Evolutionary conservation across 2,888 invertebrate species (phyloP).

Genomic region (Helleia helle): DNA sequence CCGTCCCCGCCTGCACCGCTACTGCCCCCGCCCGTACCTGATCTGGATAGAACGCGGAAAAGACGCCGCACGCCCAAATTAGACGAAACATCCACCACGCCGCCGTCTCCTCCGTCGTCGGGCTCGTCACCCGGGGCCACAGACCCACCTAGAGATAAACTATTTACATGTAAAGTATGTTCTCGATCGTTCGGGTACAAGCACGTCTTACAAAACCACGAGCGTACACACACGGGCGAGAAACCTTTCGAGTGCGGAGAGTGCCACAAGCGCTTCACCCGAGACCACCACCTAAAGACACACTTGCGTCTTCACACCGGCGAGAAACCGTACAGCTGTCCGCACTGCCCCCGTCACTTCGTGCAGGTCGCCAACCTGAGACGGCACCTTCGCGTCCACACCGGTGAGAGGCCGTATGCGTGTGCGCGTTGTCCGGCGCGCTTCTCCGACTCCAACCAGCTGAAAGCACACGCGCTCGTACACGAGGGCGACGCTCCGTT

Average conservation of each 20-base stretch:
- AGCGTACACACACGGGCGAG: slow-evolving; percentile 95
- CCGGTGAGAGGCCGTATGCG: slow-evolving; percentile 91
- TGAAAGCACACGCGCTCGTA: slow-evolving; percentile 90
- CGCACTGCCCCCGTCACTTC: slow-evolving; percentile 92
- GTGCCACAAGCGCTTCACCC: slow-evolving; percentile 93
- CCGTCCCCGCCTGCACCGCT: slow-evolving; percentile 74
- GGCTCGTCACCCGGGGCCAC: slow-evolving; percentile 66
- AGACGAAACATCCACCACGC: slow-evolving; percentile 45
- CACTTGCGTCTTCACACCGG: slow-evolving; percentile 95
- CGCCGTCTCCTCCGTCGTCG: slow-evolving; percentile 58
- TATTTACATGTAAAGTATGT: slow-evolving; percentile 91
- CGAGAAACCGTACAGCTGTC: slow-evolving; percentile 93
- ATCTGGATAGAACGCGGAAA: slow-evolving; percentile 56
- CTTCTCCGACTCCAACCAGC: slow-evolving; percentile 93
- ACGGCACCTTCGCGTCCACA: slow-evolving; percentile 91
- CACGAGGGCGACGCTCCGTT: slow-evolving; percentile 94
- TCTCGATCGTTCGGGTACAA: slow-evolving; percentile 94
- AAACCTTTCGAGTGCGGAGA: slow-evolving; percentile 95
- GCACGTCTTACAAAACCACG: slow-evolving; percentile 95
- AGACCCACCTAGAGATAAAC: slow-evolving; percentile 80
- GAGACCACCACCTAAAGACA: slow-evolving; percentile 94
- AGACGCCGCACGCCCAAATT: slow-evolving; percentile 63
- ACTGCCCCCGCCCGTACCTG: slow-evolving; percentile 63
- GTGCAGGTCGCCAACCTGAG: slow-evolving; percentile 94
- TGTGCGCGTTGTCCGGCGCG: slow-evolving; percentile 89